Conservation (phyloP, 2,888 invertebrate genomes). For the Drosophila bunnanda region DNA sequence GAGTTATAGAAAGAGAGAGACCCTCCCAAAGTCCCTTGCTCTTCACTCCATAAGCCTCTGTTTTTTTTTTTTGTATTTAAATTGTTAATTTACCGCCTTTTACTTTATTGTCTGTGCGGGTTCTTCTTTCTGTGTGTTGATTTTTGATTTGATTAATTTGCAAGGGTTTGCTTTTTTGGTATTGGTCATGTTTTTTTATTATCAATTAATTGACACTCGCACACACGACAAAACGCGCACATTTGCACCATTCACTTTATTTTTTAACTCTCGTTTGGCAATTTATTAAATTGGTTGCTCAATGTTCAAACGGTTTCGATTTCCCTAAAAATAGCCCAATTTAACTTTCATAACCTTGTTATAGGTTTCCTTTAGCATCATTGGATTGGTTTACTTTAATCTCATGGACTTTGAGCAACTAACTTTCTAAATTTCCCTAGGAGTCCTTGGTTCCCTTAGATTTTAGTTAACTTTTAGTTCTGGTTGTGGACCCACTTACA, state of each 20-base stretch:
- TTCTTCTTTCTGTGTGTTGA: slow-evolving; percentile 38
- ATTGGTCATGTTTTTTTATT: slow-evolving; percentile 38
- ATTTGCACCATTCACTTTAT: slow-evolving; percentile 17
- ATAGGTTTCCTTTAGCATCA: background rate
- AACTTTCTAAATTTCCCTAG: background rate
- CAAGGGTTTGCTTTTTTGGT: slow-evolving; percentile 69
- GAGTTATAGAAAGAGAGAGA: background rate
- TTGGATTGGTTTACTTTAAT: background rate
- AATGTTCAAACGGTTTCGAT: slow-evolving; percentile 12
- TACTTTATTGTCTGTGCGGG: slow-evolving; percentile 22
- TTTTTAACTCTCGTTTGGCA: slow-evolving; percentile 42
- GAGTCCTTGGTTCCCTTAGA: slow-evolving; percentile 23
- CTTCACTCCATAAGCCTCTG: slow-evolving; percentile 16
- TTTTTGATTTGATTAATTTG: slow-evolving; percentile 66
- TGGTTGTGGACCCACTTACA: slow-evolving; percentile 32
- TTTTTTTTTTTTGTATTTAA: slow-evolving; percentile 2
- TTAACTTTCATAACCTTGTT: background rate
- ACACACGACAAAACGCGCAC: slow-evolving; percentile 26
- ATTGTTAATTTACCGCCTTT: slow-evolving; percentile 9
- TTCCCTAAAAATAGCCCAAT: background rate
- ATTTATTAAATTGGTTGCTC: slow-evolving; percentile 29
- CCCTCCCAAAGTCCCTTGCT: background rate
- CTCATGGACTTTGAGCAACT: slow-evolving; percentile 3
- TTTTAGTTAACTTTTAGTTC: slow-evolving; percentile 27
- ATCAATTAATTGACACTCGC: slow-evolving; percentile 37